These are phyloP conservation scores for Cheilosia vernalis DNA, from an alignment of 2,888 invertebrate genomes.

Conservation along the genomic window DNA sequence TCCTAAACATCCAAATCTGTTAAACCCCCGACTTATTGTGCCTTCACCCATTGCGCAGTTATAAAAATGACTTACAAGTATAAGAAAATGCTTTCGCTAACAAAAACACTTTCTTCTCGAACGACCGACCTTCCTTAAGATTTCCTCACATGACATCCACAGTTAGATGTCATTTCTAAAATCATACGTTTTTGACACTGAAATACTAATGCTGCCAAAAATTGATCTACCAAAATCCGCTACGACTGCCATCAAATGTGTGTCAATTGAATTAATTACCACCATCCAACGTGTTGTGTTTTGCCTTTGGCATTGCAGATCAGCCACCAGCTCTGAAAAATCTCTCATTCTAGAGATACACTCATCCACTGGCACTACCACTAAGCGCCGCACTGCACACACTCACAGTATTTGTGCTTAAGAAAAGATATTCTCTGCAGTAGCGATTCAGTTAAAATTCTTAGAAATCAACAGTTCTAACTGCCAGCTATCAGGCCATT, in stretches of 20 bases:
- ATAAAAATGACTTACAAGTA: too few species aligned
- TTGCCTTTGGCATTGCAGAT: conserved; percentile 41
- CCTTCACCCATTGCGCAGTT: neutral
- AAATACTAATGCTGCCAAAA: conserved; percentile 51
- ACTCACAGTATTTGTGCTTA: conserved; percentile 32
- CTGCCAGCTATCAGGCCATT: conserved; percentile 49
- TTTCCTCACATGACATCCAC: neutral
- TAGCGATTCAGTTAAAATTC: conserved; percentile 70
- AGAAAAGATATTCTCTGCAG: conserved; percentile 41
- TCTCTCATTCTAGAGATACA: conserved; percentile 56
- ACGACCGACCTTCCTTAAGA: neutral
- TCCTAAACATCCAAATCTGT: too few species aligned
- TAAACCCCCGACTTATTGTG: neutral
- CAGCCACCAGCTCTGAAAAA: conserved; percentile 14
- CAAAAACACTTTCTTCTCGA: neutral
- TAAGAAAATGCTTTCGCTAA: neutral
- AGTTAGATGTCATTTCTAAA: conserved; percentile 58
- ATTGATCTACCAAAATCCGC: conserved; percentile 29
- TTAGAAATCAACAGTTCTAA: conserved; percentile 60
- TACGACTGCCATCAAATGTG: conserved; percentile 46
- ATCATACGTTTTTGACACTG: conserved; percentile 37
- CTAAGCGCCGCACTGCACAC: conserved; percentile 2
- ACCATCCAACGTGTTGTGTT: conserved; percentile 38
- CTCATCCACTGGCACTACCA: conserved; percentile 60
- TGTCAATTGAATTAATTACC: conserved; percentile 72